Percentiles rank a stretch among this genome's conserved stretches.
Conservation (phyloP, 2,113 vertebrate species). For the Nymphicus hollandicus region DNA sequence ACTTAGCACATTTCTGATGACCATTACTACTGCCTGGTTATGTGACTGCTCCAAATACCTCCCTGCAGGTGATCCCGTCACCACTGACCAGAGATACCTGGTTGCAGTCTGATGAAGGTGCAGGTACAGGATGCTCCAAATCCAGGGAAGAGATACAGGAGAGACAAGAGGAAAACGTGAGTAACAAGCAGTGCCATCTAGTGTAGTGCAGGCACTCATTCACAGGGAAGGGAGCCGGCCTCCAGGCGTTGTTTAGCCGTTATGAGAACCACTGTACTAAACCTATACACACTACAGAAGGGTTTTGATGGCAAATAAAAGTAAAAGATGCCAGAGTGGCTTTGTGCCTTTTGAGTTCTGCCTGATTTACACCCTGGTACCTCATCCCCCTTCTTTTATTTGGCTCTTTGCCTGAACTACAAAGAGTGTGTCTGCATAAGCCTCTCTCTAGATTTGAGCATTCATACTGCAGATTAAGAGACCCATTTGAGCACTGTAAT, state of each 20-base stretch:
- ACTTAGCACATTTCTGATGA: neutral
- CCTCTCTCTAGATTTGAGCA: neutral
- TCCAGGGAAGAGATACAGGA: neutral
- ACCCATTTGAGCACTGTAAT: conserved; percentile 14
- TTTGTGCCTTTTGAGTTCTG: conserved; percentile 1
- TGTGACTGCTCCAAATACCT: fast-evolving
- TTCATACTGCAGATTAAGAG: neutral
- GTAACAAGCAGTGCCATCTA: conserved; percentile 59
- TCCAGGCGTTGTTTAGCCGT: neutral
- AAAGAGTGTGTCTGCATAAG: neutral
- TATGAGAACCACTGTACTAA: neutral
- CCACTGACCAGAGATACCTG: fast-evolving
- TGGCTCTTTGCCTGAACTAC: neutral
- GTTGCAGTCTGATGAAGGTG: neutral
- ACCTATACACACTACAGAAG: neutral
- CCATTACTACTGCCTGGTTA: neutral
- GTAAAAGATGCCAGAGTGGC: neutral
- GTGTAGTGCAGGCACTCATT: neutral
- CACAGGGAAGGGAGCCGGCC: neutral
- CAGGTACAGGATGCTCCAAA: neutral
- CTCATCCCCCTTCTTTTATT: neutral
- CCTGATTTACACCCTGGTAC: neutral
- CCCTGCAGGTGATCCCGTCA: neutral
- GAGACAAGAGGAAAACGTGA: neutral
- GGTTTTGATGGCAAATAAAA: neutral